Percentiles rank a stretch among this genome's conserved stretches.
These are phyloP conservation scores for Recurvirostra avosetta DNA, from an alignment of 2,113 vertebrate genomes.

Conservation along the genomic window DNA sequence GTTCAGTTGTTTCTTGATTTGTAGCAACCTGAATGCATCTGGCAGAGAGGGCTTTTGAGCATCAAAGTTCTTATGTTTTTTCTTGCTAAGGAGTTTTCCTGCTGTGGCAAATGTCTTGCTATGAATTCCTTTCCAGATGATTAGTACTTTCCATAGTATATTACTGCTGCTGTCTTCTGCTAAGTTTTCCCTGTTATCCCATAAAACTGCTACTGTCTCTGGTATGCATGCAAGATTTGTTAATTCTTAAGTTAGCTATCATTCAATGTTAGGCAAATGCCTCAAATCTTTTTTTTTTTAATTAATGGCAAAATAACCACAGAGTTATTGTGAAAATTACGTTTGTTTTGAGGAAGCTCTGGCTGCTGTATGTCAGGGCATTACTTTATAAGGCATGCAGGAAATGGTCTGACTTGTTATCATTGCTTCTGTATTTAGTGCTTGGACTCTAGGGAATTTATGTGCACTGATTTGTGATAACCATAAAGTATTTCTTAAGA, in stretches of 20 bases:
- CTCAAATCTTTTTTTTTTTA: neutral
- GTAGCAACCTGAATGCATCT: neutral
- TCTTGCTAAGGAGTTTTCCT: constrained; percentile 33
- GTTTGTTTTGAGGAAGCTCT: neutral
- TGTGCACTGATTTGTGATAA: neutral
- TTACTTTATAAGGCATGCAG: constrained; percentile 24
- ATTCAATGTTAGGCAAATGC: neutral
- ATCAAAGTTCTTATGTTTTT: neutral
- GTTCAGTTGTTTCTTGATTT: neutral
- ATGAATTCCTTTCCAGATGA: constrained; percentile 36
- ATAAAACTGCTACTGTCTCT: neutral
- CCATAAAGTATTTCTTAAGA: neutral
- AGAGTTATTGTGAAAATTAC: neutral
- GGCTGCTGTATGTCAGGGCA: neutral
- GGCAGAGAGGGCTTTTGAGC: neutral
- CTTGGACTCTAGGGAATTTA: constrained; percentile 2
- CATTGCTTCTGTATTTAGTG: constrained; percentile 46
- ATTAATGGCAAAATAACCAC: neutral
- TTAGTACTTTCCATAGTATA: constrained; percentile 19
- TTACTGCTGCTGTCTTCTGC: neutral
- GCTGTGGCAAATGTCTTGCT: neutral
- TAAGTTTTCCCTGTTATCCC: neutral
- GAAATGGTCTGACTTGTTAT: constrained; percentile 18
- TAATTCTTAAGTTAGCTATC: neutral
- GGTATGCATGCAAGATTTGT: neutral